Evolutionary conservation across 2,797 vertebrate species (phyloP).

Genomic region (Xenopus petersii): DNA sequence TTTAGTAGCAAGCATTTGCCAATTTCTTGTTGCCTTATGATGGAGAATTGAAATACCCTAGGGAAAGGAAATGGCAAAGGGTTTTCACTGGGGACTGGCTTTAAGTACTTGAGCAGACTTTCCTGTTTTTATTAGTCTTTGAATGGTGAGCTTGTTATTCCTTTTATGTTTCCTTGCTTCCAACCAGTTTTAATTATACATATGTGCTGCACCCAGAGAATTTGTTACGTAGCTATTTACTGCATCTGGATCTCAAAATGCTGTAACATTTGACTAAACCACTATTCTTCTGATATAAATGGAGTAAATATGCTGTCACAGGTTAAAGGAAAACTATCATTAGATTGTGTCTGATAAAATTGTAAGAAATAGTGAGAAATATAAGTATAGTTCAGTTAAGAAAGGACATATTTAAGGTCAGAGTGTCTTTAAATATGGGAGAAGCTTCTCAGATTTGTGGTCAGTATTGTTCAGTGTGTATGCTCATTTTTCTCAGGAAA

Average conservation of each 20-base stretch:
- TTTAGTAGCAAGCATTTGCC: conserved; percentile 52
- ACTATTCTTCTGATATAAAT: neutral
- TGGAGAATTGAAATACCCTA: conserved; percentile 58
- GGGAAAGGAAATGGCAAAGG: conserved; percentile 68
- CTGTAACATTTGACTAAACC: neutral
- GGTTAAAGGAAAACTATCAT: too few relatives aligned
- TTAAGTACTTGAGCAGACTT: conserved; percentile 71
- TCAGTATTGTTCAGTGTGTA: too few relatives aligned
- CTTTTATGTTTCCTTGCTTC: conserved; percentile 70
- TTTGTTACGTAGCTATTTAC: conserved; percentile 56
- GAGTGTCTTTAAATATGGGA: too few relatives aligned
- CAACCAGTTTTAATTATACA: conserved; percentile 69
- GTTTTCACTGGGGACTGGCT: conserved; percentile 69
- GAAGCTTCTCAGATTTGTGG: too few relatives aligned
- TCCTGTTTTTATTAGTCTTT: conserved; percentile 69
- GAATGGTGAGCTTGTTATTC: conserved; percentile 67
- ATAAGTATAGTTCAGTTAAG: too few relatives aligned
- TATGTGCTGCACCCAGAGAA: conserved; percentile 64
- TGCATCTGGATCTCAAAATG: conserved; percentile 56
- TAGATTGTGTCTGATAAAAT: too few relatives aligned
- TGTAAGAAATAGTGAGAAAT: too few relatives aligned
- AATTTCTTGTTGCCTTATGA: conserved; percentile 52
- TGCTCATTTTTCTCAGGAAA: too few relatives aligned
- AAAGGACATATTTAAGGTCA: too few relatives aligned
- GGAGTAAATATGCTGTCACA: too few relatives aligned